Base-by-base conservation (phyloP, 2,888 invertebrate genomes). In the Epistrophella euchroma region DNA sequence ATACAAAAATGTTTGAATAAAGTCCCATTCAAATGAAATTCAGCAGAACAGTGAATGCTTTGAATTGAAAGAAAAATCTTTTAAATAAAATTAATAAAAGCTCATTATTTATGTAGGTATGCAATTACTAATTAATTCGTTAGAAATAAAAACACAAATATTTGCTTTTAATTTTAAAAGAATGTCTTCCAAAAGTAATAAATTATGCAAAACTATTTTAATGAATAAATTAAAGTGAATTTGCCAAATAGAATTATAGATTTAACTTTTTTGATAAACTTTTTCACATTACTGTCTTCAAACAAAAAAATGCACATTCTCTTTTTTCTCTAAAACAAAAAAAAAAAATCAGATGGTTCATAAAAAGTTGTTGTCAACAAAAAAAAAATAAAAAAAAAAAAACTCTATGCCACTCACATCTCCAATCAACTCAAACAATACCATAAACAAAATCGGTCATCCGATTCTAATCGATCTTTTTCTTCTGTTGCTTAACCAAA, bases 381-480 rank as follows among this genome's bases (percentile, higher is more conserved):
- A 6, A 32, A 22, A 25, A 10, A n/a, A 58, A 28, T 17, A 60
- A 60, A 3, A 5, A 2, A 0, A 17, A 15, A 13, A 13, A 60
- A 40, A 62, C 22, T n/a, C 28, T 45, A 43, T 43, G 66, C 35
- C 50, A 68, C 68, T 50, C 68, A 50, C 17, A 35, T 15, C 60
- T 50, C 25, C 22, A 62, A 70, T 17, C 55, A 71, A 25, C 37
- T 17, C 15, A 37, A 11, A 74, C 66, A 60, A 60, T 50, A 60
- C 66, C 58, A 72, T 68, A 68, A 52, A 68, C 68, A 62, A 75
- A 68, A 75, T 80, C 80, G 55, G 37, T 74, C 68, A 64, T 35
- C 40, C 75, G 43, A 72, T 66, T 71, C 79, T 75, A 79, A 84
- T 84, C 43, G 75, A 84, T 84, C 74, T 35, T 47, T 17, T 32